phyloP scores from a whole-genome alignment of 1,140 invertebrate species.

The Lepeophtheirus salmonis region DNA sequence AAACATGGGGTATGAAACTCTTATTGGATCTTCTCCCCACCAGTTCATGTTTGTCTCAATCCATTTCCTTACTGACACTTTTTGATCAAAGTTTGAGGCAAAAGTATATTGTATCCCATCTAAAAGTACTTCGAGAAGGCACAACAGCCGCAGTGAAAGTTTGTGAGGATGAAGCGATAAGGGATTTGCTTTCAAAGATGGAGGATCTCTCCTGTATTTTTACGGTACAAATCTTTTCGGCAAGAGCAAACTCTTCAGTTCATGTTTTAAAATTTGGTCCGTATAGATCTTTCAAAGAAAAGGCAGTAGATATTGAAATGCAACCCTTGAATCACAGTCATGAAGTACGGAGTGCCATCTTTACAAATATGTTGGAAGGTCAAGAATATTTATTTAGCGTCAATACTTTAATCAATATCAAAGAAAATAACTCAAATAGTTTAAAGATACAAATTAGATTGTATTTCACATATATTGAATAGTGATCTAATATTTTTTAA shows the following conservation, averaged over 20 bases:
- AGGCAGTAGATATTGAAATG: not conserved
- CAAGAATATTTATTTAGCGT: not conserved
- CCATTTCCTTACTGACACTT: not conserved
- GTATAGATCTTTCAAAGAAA: not conserved
- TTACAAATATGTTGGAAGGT: not conserved
- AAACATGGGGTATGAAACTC: conserved; percentile 8
- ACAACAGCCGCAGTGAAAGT: not conserved
- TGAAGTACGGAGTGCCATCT: not conserved
- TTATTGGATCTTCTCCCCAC: conserved; percentile 12
- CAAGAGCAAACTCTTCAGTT: not conserved
- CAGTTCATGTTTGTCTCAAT: conserved; percentile 1
- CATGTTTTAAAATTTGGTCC: not conserved
- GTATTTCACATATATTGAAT: too few relatives aligned
- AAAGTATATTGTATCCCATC: not conserved
- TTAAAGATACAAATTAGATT: too few relatives aligned
- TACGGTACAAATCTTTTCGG: conserved; percentile 3
- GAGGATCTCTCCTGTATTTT: not conserved
- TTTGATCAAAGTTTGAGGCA: conserved; percentile 7
- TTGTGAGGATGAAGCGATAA: not conserved
- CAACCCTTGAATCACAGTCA: not conserved
- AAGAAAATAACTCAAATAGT: not conserved
- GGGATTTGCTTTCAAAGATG: conserved; percentile 8
- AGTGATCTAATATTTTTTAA: too few relatives aligned
- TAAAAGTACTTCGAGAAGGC: not conserved
- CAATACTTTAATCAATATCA: conserved; percentile 4